These are phyloP conservation scores for Argya squamiceps DNA, from an alignment of 2,797 vertebrate genomes.

Conservation along the genomic window DNA sequence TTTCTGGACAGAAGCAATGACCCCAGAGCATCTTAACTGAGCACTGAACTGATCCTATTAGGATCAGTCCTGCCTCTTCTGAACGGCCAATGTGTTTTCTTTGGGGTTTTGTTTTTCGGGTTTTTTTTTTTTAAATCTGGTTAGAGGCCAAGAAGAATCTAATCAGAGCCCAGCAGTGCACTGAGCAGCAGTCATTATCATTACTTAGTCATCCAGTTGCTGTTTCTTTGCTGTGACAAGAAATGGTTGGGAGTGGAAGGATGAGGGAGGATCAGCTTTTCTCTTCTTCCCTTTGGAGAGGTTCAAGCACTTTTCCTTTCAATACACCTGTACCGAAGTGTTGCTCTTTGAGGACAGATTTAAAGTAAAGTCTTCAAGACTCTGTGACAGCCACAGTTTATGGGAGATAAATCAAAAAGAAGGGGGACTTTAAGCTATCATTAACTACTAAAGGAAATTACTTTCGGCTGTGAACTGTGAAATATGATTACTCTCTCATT, in stretches of 20 bases:
- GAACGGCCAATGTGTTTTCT: neutral
- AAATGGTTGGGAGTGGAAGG: neutral
- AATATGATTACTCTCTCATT: constrained; percentile 1
- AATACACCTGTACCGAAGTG: neutral
- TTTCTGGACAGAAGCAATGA: neutral
- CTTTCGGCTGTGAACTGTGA: neutral
- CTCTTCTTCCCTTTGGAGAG: neutral
- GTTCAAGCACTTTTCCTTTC: neutral
- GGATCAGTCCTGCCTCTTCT: neutral
- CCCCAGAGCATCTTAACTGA: neutral
- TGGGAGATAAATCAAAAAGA: neutral
- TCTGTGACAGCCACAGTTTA: neutral
- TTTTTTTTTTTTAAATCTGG: neutral
- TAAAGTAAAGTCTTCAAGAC: neutral
- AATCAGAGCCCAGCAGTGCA: constrained; percentile 8
- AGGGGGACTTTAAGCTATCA: neutral
- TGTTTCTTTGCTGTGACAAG: neutral
- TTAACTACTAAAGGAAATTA: neutral
- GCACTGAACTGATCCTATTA: neutral
- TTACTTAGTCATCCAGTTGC: constrained; percentile 24
- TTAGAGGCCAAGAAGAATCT: constrained; percentile 28
- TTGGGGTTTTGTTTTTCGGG: neutral
- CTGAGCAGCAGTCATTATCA: neutral
- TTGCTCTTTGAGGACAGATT: neutral
- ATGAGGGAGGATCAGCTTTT: neutral